phyloP scores from a whole-genome alignment of 2,113 vertebrate species.

The Seriola aureovittata region DNA sequence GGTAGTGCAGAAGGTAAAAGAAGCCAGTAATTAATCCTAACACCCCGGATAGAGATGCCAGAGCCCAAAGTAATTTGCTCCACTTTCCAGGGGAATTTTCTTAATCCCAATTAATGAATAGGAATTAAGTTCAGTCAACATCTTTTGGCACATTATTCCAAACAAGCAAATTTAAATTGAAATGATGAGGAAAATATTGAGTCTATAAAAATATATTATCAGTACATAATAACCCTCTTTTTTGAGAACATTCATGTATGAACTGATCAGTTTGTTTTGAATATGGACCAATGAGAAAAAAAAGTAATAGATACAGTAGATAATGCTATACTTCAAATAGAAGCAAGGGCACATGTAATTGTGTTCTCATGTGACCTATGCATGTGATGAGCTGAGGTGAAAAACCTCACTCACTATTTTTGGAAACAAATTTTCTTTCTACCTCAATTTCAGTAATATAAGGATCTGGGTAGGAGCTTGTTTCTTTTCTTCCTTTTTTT shows the following conservation, averaged over 20 bases:
- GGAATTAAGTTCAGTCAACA: background rate
- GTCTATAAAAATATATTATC: background rate
- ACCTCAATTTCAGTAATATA: background rate
- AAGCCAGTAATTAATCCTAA: slow-evolving; percentile 41
- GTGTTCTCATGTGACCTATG: background rate
- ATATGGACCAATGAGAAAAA: background rate
- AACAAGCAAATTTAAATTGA: background rate
- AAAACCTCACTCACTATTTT: background rate
- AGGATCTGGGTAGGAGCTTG: too few relatives aligned
- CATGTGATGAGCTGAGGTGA: background rate
- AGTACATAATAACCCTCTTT: background rate
- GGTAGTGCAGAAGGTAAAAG: slow-evolving; percentile 2
- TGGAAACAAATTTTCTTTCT: background rate
- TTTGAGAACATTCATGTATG: background rate
- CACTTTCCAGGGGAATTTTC: slow-evolving; percentile 22
- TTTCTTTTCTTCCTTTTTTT: background rate
- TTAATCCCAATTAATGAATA: slow-evolving; percentile 33
- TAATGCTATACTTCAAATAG: background rate
- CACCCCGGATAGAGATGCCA: slow-evolving; percentile 8
- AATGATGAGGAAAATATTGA: background rate
- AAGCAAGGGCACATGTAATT: background rate
- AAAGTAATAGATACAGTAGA: too few relatives aligned
- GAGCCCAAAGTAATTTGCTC: slow-evolving; percentile 14
- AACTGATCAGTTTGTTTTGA: background rate
- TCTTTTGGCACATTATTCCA: background rate